Conservation (phyloP, 35 echinoderm and acorn worm genomes). For the Apostichopus parvimensis region DNA sequence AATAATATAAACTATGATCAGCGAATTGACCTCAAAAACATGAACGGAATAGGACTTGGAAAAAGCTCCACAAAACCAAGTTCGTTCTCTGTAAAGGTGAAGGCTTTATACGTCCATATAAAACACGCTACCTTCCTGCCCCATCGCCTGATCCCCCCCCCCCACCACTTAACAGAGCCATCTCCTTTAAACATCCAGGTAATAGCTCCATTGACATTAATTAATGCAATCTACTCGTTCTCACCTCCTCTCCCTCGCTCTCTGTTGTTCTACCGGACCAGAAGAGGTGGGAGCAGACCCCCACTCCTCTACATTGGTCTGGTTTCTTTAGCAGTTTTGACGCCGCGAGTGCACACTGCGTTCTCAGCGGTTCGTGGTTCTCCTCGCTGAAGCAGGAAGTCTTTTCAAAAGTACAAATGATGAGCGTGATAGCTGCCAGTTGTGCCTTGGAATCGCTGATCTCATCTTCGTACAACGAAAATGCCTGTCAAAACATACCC, state of each 20-base stretch:
- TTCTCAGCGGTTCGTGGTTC: slow-evolving; percentile 92
- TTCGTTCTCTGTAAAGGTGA: too few relatives aligned
- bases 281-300: slow-evolving; percentile 96
- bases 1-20: too few relatives aligned
- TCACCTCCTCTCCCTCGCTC: slow-evolving; percentile 90
- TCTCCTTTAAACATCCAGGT: too few relatives aligned
- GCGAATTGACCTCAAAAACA: too few relatives aligned
- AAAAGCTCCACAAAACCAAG: too few relatives aligned
- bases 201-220: neutral
- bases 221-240: neutral
- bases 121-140: too few relatives aligned
- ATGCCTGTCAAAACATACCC: slow-evolving; percentile 53
- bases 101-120: too few relatives aligned
- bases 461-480: slow-evolving; percentile 91
- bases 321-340: slow-evolving; percentile 97
- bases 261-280: slow-evolving; percentile 97
- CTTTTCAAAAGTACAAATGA: slow-evolving; percentile 93
- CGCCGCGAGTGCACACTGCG: slow-evolving; percentile 86
- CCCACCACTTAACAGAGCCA: too few relatives aligned
- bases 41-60: too few relatives aligned
- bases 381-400: slow-evolving; percentile 95
- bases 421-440: slow-evolving; percentile 93
- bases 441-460: slow-evolving; percentile 98
- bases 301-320: slow-evolving; percentile 91
- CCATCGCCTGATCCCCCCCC: too few relatives aligned